These are phyloP conservation scores for Parambassis ranga DNA, from an alignment of 2,797 vertebrate species.

Conservation along the genomic window DNA sequence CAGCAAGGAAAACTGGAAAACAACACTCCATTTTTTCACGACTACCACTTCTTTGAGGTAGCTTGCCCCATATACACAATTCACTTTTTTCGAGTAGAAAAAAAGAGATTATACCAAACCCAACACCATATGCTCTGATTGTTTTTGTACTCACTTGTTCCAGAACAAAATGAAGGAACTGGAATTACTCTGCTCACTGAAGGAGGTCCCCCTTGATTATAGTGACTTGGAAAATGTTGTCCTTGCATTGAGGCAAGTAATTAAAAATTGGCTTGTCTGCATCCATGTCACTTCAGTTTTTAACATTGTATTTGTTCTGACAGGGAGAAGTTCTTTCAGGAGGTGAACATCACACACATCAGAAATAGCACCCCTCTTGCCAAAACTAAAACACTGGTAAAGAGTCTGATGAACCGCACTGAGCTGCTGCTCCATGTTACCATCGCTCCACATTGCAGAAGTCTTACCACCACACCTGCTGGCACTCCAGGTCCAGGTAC, in stretches of 20 bases:
- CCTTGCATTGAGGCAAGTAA: conserved; percentile 87
- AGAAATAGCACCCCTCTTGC: conserved; percentile 84
- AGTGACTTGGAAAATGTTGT: conserved; percentile 96
- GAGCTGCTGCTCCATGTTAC: conserved; percentile 95
- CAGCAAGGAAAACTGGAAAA: conserved; percentile 94
- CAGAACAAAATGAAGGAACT: conserved; percentile 98
- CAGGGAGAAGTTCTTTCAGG: conserved; percentile 97
- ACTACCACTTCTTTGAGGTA: conserved; percentile 99
- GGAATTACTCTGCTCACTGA: conserved; percentile 96
- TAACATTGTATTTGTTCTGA: conserved; percentile 21
- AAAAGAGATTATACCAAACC: neutral
- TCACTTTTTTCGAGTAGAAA: neutral
- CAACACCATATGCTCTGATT: neutral
- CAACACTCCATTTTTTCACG: conserved; percentile 94
- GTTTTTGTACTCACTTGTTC: no score
- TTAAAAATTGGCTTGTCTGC: neutral
- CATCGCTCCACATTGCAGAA: conserved; percentile 94
- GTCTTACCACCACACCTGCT: conserved; percentile 88
- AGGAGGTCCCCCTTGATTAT: conserved; percentile 93
- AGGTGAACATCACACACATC: conserved; percentile 88
- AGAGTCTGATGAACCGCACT: conserved; percentile 96
- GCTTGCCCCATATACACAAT: neutral
- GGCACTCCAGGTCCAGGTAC: conserved; percentile 88
- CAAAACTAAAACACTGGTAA: conserved; percentile 93
- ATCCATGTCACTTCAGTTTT: neutral